Percentiles rank a stretch among this genome's conserved stretches.
These are phyloP conservation scores for Tachypleus tridentatus DNA, from an alignment of 1,140 invertebrate genomes.

Conservation along the genomic window DNA sequence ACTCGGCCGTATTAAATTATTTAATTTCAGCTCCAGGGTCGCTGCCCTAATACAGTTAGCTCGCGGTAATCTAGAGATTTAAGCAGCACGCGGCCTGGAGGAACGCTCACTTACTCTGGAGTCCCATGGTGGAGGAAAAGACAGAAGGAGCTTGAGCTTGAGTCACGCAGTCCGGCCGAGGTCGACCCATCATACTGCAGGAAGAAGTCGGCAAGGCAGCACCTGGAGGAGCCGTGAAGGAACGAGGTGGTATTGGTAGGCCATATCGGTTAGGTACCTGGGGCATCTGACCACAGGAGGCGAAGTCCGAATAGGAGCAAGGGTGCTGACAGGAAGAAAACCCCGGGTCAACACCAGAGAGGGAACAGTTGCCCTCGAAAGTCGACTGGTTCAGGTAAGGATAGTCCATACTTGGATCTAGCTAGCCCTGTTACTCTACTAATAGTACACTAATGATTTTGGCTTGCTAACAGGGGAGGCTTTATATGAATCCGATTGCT, in stretches of 20 bases:
- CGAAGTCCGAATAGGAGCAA: slow-evolving; percentile 66
- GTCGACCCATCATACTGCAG: slow-evolving; percentile 10
- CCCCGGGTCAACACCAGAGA: slow-evolving; percentile 34
- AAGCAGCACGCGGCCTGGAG: no score
- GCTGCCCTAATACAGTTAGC: no score
- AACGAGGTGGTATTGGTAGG: slow-evolving; percentile 7
- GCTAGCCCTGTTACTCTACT: no score
- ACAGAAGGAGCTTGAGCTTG: no score
- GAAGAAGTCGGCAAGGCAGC: slow-evolving; percentile 10
- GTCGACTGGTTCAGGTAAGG: slow-evolving; percentile 56
- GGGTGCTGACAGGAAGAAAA: slow-evolving; percentile 45
- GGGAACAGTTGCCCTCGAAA: slow-evolving; percentile 48
- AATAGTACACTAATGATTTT: no score
- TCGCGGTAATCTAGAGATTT: no score
- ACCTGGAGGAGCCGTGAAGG: slow-evolving; percentile 10
- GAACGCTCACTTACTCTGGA: no score
- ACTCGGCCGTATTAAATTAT: no score
- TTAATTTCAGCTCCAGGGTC: no score
- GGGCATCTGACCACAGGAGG: slow-evolving; percentile 73
- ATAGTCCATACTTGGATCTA: slow-evolving; percentile 45
- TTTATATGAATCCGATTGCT: no score
- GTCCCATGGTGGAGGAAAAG: no score
- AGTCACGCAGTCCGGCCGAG: background rate
- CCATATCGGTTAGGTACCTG: slow-evolving; percentile 30
- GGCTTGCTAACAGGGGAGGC: no score